Conservation (phyloP, 1,140 invertebrate genomes). For the Phenacoccus solenopsis region DNA sequence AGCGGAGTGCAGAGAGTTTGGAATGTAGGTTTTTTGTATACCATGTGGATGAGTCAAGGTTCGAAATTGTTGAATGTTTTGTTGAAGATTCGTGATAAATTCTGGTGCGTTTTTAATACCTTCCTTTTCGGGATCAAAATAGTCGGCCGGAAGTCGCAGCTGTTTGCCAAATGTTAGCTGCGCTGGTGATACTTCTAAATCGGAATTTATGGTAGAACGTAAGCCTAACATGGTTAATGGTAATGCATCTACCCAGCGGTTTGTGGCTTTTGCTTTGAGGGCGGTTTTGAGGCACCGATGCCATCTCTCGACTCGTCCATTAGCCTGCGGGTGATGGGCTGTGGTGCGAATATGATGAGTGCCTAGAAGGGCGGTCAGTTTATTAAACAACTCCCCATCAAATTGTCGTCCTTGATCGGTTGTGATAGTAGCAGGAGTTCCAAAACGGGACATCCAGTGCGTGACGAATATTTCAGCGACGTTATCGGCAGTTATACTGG, state of each 20-base stretch:
- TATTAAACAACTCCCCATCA: slow-evolving; percentile 24
- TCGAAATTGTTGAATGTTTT: too few species aligned
- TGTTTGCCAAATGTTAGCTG: too few species aligned
- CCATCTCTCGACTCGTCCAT: slow-evolving; percentile 26
- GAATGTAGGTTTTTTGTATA: too few species aligned
- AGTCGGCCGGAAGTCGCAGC: too few species aligned
- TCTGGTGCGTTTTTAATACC: too few species aligned
- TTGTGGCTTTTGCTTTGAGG: slow-evolving; percentile 24
- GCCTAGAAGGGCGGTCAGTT: background rate
- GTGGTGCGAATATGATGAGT: slow-evolving; percentile 27
- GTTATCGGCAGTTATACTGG: slow-evolving; percentile 28
- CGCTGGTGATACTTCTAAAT: too few species aligned
- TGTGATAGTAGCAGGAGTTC: slow-evolving; percentile 30
- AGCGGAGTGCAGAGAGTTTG: too few species aligned
- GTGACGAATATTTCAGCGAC: too few species aligned
- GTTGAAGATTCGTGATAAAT: too few species aligned
- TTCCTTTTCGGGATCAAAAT: too few species aligned
- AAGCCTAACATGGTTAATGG: slow-evolving; percentile 25
- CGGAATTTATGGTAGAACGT: too few species aligned
- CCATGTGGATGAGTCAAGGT: too few species aligned
- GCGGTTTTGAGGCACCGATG: slow-evolving; percentile 35
- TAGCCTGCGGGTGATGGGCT: slow-evolving; percentile 32
- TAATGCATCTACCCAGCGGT: slow-evolving; percentile 24
- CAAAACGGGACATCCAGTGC: slow-evolving; percentile 32
- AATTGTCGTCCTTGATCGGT: slow-evolving; percentile 35